Evolutionary conservation across 1,140 invertebrate species (phyloP), one percentile per base, ranked within the genome.

Genomic region (Musca domestica): DNA sequence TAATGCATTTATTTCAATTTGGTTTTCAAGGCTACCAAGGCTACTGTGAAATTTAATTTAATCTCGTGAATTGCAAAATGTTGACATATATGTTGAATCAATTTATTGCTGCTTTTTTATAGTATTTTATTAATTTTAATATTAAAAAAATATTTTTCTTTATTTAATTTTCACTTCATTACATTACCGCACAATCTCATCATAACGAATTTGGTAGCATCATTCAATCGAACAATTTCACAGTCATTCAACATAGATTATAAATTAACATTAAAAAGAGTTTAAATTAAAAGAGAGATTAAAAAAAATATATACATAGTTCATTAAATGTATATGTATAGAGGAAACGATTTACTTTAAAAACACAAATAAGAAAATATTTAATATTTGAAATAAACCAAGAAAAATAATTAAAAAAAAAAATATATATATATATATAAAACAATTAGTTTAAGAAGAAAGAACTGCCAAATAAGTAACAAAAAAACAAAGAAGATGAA

Each of bases 331-430:
- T 49, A 64, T 63, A 49, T 80, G 77, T 80, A 80, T 80, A 80
- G 76, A 75, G 77, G 77, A 80, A 80, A 79, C 77, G 77, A 80
- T 80, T 80, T 80, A 80, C 77, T 80, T 80, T 80, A 79, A 71
- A 49, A 74, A 78, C 71, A 76, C 71, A 76, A 78, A 78, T 71
- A 76, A 78, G 70, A 67, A 72, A 73, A 69, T 72, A 73, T 70
- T 63, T 71, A 72, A 71, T 70, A 69, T 49, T 61, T 66, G 17
- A 49, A n/a, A n/a, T n/a, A n/a, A n/a, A n/a, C n/a, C n/a, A n/a
- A n/a, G n/a, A n/a, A n/a, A 30, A 51, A 46, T 15, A 20, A 61
- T 14, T 19, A 30, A 30, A n/a, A 58, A 47, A 3, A 67, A 61
- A 61, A 58, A 17, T 22, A 56, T 22, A 41, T 17, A 27, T 30